These are phyloP conservation scores for Notiomystis cincta DNA, from an alignment of 2,113 vertebrate species.

Conservation along the genomic window DNA sequence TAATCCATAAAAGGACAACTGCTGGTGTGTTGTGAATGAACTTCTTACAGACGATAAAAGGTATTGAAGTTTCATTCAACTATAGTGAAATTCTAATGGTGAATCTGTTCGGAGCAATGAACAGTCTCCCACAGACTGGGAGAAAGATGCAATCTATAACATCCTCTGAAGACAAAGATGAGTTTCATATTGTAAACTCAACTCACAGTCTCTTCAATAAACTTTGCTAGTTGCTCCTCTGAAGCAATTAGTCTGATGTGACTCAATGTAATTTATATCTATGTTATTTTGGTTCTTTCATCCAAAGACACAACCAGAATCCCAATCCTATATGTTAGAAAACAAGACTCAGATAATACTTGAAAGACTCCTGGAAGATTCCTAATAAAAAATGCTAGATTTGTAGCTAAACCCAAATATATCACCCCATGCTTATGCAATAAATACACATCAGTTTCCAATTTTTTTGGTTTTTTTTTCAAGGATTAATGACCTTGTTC, in stretches of 20 bases:
- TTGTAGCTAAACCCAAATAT: neutral
- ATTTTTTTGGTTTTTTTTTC: neutral
- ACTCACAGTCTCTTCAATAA: neutral
- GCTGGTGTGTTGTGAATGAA: neutral
- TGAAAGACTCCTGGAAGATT: neutral
- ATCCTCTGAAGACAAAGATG: neutral
- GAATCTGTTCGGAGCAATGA: neutral
- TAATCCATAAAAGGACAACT: neutral
- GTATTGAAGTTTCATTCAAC: neutral
- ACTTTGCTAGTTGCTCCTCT: neutral
- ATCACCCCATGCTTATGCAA: neutral
- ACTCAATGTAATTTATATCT: neutral
- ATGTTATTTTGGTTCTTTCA: accelerated
- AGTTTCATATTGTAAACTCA: neutral
- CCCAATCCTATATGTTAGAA: neutral
- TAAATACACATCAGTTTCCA: neutral
- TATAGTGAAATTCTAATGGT: neutral
- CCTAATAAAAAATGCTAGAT: neutral
- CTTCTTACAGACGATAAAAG: neutral
- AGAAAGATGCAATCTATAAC: neutral
- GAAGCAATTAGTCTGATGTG: neutral
- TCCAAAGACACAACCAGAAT: neutral
- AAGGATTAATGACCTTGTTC: neutral
- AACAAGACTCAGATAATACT: neutral
- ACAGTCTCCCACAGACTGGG: neutral